Conservation (phyloP, 2,888 invertebrate species). For the Oithona nana region DNA sequence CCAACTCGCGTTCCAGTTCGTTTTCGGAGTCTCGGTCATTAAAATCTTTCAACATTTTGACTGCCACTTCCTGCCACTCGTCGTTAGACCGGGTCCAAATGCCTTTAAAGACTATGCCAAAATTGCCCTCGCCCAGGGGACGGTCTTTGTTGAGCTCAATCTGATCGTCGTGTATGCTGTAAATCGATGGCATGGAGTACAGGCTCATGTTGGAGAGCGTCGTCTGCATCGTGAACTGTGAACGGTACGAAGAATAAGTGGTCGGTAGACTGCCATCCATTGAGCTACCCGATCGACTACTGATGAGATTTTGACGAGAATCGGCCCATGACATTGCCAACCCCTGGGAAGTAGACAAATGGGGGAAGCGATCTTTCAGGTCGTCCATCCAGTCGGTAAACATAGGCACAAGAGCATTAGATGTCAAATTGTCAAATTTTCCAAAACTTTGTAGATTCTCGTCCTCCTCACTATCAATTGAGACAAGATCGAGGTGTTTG, state of each 20-base stretch:
- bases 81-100: conserved; percentile 18
- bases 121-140: conserved; percentile 20
- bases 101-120: conserved; percentile 21
- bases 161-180: conserved; percentile 38
- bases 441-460: background rate
- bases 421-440: background rate
- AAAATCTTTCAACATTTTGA: conserved; percentile 13
- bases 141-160: conserved; percentile 2
- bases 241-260: conserved; percentile 20
- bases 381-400: background rate
- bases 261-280: background rate
- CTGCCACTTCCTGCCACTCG: conserved; percentile 18
- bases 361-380: background rate
- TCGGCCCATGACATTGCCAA: background rate
- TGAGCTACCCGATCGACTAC: no score
- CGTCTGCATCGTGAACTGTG: conserved; percentile 27
- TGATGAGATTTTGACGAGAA: background rate
- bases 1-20: conserved; percentile 2
- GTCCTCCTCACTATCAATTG: background rate
- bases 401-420: background rate
- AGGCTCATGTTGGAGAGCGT: conserved; percentile 29
- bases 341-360: background rate
- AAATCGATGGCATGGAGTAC: conserved; percentile 34
- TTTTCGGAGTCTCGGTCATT: background rate
- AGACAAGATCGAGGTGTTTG: background rate